phyloP scores from a whole-genome alignment of 2,888 invertebrate genomes.

The Leptinotarsa peninsularis region DNA sequence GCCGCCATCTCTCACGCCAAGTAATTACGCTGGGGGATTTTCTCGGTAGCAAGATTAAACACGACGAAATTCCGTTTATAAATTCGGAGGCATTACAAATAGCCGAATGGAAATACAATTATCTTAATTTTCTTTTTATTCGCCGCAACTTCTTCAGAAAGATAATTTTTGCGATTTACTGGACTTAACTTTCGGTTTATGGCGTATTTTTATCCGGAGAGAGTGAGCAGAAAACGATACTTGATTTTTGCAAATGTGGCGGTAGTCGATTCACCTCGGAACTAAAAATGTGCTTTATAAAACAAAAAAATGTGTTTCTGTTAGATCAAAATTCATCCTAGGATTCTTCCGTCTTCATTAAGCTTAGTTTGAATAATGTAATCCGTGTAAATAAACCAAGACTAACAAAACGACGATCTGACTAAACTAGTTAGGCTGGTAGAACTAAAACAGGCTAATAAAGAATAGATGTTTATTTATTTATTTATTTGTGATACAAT shows the following conservation, averaged over 20 bases:
- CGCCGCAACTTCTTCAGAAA: constrained; percentile 53
- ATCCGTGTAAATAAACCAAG: too few species aligned
- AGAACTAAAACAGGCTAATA: too few species aligned
- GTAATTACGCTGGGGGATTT: constrained; percentile 65
- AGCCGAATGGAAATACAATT: constrained; percentile 65
- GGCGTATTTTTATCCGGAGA: neutral
- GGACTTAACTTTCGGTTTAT: constrained; percentile 36
- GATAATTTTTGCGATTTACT: constrained; percentile 58
- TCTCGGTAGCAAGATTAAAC: constrained; percentile 64
- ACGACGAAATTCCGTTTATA: constrained; percentile 63
- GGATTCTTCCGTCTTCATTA: too few species aligned
- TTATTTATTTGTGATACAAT: too few species aligned
- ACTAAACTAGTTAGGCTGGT: too few species aligned
- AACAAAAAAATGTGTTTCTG: too few species aligned
- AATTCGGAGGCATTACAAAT: constrained; percentile 63
- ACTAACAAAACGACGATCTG: too few species aligned
- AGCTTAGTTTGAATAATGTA: too few species aligned
- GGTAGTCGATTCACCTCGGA: too few species aligned
- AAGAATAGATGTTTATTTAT: too few species aligned
- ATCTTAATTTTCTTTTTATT: constrained; percentile 64
- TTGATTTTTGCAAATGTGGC: neutral
- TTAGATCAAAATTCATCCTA: too few species aligned
- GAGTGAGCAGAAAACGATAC: neutral
- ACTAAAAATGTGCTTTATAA: too few species aligned
- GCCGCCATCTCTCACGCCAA: constrained; percentile 62